A percentile compares a stretch with the other conserved stretches of the same genome.
Evolutionary conservation across 1,140 invertebrate genomes (phyloP).

Genomic region (Solenopsis invicta): DNA sequence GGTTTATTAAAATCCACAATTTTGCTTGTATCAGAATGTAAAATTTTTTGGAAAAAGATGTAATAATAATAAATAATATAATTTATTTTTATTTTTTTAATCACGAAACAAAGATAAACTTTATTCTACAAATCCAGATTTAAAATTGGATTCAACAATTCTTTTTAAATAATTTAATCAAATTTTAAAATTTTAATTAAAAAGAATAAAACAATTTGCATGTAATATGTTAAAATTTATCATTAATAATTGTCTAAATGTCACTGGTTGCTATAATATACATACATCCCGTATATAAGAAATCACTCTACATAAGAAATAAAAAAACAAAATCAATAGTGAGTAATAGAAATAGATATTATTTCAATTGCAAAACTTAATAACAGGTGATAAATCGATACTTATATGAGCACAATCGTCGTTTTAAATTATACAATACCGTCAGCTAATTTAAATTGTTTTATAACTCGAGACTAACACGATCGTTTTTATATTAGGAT

Average conservation of each 20-base stretch:
- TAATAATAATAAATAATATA: neutral
- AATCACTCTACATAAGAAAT: neutral
- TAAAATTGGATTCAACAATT: neutral
- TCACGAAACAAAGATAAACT: neutral
- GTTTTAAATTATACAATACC: neutral
- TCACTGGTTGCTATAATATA: neutral
- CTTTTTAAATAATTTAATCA: conserved; percentile 4
- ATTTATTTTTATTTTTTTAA: neutral
- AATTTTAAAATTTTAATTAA: neutral
- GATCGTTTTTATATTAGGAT: neutral
- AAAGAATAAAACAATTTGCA: neutral
- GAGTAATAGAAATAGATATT: neutral
- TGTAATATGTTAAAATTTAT: conserved; percentile 1
- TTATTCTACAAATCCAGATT: too few relatives aligned
- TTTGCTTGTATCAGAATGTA: neutral
- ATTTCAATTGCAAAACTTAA: neutral
- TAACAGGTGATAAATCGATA: neutral
- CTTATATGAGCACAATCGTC: neutral
- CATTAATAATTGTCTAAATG: neutral
- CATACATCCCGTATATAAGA: too few relatives aligned
- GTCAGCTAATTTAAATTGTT: neutral
- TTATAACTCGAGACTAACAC: neutral
- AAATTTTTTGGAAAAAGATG: neutral
- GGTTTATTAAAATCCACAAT: conserved; percentile 3
- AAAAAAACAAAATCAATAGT: neutral